These are phyloP conservation scores for Drosophila helvetica DNA, from an alignment of 2,888 invertebrate species.

Conservation along the genomic window DNA sequence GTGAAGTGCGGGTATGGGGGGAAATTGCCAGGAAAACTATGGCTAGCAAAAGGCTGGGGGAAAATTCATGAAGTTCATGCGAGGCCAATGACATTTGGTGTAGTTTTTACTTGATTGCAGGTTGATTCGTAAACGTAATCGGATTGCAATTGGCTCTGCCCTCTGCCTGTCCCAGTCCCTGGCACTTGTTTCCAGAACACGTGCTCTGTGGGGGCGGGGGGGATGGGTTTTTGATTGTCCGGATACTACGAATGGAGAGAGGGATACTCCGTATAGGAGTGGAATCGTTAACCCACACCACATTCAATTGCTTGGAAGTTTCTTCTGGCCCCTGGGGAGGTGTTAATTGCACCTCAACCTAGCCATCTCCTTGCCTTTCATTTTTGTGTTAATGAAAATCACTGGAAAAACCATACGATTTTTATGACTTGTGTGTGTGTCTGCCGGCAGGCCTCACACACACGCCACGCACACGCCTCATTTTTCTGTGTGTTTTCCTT, in stretches of 20 bases:
- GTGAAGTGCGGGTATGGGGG: constrained; percentile 4
- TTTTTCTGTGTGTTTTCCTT: too few species aligned
- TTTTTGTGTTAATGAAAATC: constrained; percentile 68
- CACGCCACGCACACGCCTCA: constrained; percentile 6
- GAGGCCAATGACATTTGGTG: constrained; percentile 71
- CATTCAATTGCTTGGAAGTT: constrained; percentile 25
- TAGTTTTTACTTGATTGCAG: constrained; percentile 71
- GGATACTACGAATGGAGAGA: background rate
- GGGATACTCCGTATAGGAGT: background rate
- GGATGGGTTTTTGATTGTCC: background rate
- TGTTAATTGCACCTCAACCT: constrained; percentile 60
- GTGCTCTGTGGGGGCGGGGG: constrained; percentile 38
- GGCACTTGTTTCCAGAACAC: constrained; percentile 63
- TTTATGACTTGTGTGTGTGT: constrained; percentile 35
- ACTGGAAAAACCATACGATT: constrained; percentile 22
- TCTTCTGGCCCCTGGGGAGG: constrained; percentile 36
- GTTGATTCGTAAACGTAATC: constrained; percentile 68
- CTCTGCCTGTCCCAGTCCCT: background rate
- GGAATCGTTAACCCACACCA: constrained; percentile 17
- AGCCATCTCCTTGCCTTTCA: background rate
- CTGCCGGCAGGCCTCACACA: constrained; percentile 3
- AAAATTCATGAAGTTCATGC: constrained; percentile 57
- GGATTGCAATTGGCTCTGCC: constrained; percentile 69
- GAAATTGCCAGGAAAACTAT: constrained; percentile 24
- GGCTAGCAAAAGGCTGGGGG: constrained; percentile 5